These are phyloP conservation scores for Anagrus nilaparvatae DNA, from an alignment of 1,140 invertebrate species.

Conservation along the genomic window DNA sequence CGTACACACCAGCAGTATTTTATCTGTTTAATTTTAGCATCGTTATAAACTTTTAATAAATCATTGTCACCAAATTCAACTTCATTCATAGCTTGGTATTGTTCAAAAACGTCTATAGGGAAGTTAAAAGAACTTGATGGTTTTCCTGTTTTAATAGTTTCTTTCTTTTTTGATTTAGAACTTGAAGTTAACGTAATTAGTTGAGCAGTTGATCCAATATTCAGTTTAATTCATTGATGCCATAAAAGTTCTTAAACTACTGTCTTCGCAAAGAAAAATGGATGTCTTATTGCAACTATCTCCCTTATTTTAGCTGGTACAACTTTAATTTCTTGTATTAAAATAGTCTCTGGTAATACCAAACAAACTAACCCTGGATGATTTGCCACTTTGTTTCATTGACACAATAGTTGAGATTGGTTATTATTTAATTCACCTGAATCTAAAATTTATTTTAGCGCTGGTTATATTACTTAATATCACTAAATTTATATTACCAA, in stretches of 20 bases:
- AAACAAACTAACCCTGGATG: conserved; percentile 91
- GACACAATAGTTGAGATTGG: conserved; percentile 76
- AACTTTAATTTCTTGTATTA: conserved; percentile 88
- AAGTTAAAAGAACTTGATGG: conserved; percentile 52
- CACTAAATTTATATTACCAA: conserved; percentile 44
- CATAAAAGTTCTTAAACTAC: conserved; percentile 82
- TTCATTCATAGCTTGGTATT: conserved; percentile 82
- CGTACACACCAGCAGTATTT: conserved; percentile 81
- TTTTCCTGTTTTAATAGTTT: conserved; percentile 47
- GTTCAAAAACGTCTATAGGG: conserved; percentile 94
- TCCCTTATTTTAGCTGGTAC: conserved; percentile 88
- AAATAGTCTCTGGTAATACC: conserved; percentile 75
- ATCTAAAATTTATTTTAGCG: conserved; percentile 38
- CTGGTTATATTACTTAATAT: conserved; percentile 52
- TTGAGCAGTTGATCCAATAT: conserved; percentile 71
- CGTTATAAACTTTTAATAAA: conserved; percentile 89
- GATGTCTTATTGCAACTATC: conserved; percentile 87
- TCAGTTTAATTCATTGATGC: conserved; percentile 64
- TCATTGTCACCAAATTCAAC: conserved; percentile 95
- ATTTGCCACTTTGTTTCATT: conserved; percentile 90
- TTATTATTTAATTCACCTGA: conserved; percentile 40
- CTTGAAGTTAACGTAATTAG: conserved; percentile 45
- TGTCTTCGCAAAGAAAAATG: conserved; percentile 90
- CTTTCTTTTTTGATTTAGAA: conserved; percentile 48
- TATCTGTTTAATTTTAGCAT: conserved; percentile 88